phyloP scores from a whole-genome alignment of 2,797 vertebrate genomes.

The Okamejei kenojei region DNA sequence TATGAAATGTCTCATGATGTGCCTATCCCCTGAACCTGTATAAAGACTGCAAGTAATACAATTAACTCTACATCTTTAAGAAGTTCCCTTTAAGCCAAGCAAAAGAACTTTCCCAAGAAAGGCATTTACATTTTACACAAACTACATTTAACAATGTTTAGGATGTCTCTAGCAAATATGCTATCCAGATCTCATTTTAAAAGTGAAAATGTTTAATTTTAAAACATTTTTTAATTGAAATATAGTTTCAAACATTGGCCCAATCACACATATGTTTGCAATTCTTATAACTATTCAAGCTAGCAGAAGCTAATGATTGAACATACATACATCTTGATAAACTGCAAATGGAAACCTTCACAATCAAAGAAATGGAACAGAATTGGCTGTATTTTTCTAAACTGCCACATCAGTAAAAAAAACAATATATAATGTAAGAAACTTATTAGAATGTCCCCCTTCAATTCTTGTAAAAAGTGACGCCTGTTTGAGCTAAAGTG shows the following conservation, averaged over 20 bases:
- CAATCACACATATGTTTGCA: neutral
- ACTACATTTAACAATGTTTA: neutral
- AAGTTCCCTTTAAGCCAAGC: neutral
- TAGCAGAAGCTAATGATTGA: neutral
- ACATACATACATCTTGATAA: neutral
- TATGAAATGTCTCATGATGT: neutral
- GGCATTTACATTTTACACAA: neutral
- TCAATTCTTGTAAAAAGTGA: neutral
- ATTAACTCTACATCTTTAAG: neutral
- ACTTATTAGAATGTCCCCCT: neutral
- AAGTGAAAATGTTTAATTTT: neutral
- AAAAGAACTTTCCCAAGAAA: neutral
- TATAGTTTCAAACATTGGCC: neutral
- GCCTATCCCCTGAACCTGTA: neutral
- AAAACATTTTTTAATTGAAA: neutral
- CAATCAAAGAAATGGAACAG: neutral
- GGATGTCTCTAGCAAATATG: neutral
- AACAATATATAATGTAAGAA: neutral
- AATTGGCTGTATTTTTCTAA: neutral
- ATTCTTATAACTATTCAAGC: neutral
- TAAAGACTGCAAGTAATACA: neutral
- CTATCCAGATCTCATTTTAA: neutral
- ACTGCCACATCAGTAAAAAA: neutral
- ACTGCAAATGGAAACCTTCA: neutral
- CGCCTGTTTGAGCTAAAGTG: slow-evolving; percentile 20